Conservation (phyloP, 1,140 invertebrate genomes). For the Drosophila suzukii region DNA sequence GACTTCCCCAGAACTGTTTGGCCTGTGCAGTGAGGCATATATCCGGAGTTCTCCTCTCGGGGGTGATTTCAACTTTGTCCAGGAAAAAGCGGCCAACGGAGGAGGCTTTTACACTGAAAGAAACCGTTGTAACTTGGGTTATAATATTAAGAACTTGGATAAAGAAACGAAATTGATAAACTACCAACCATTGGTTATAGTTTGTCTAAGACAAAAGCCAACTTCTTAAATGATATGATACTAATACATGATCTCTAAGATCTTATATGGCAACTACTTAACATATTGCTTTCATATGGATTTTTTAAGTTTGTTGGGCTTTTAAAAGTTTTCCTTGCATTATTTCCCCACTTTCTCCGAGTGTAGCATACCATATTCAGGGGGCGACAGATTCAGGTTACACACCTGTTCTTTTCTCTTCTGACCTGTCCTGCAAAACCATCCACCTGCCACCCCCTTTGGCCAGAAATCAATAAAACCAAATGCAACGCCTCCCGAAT, state of each 20-base stretch:
- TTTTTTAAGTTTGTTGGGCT: too few species aligned
- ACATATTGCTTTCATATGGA: too few species aligned
- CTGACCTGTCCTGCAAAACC: constrained; percentile 25
- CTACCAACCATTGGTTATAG: too few species aligned
- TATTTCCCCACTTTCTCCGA: neutral
- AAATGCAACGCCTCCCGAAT: constrained; percentile 21
- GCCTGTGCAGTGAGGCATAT: constrained; percentile 63
- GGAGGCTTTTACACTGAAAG: constrained; percentile 14
- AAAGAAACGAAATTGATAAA: too few species aligned
- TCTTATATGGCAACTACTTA: too few species aligned
- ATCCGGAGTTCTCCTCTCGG: constrained; percentile 46
- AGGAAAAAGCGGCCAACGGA: constrained; percentile 4
- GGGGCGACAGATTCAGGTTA: constrained; percentile 54
- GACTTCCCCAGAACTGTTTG: constrained; percentile 6
- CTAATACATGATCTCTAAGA: too few species aligned
- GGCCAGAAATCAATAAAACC: constrained; percentile 10
- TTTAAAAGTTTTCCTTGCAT: too few species aligned
- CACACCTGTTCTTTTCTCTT: constrained; percentile 60
- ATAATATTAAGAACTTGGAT: neutral
- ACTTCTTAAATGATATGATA: too few species aligned
- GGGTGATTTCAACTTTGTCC: constrained; percentile 22
- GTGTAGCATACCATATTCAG: constrained; percentile 9
- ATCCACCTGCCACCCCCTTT: neutral
- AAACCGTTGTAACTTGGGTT: neutral
- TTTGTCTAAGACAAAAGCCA: too few species aligned